These are phyloP conservation scores for Tribolium madens DNA, from an alignment of 1,140 invertebrate genomes.

Conservation along the genomic window DNA sequence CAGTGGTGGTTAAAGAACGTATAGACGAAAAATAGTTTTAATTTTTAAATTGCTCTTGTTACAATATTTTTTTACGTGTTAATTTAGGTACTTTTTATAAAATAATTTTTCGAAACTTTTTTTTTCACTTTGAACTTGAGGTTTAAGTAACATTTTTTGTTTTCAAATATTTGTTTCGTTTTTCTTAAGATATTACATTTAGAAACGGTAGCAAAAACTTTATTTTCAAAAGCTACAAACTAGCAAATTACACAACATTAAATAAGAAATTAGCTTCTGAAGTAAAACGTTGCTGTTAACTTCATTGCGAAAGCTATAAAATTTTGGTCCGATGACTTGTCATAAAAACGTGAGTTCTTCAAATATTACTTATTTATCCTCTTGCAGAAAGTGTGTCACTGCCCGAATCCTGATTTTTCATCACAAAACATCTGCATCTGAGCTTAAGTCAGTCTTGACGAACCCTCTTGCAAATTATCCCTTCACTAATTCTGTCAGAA, in stretches of 20 bases:
- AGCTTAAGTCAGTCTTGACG: background rate
- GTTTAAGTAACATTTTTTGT: no score
- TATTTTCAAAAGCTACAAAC: background rate
- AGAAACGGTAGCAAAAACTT: no score
- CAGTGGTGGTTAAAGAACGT: no score
- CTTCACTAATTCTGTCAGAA: background rate
- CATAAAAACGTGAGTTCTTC: conserved; percentile 12
- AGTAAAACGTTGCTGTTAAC: background rate
- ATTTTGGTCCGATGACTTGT: background rate
- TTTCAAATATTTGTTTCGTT: no score
- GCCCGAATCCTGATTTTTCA: background rate
- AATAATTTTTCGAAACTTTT: no score
- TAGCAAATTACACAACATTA: background rate
- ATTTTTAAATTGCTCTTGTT: no score
- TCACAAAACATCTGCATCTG: background rate
- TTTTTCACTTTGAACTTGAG: no score
- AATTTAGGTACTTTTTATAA: no score
- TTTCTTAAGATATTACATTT: no score
- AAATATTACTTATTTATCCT: conserved; percentile 7
- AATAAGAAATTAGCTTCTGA: background rate
- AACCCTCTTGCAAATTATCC: conserved; percentile 15
- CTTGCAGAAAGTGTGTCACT: background rate
- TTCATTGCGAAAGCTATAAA: no score
- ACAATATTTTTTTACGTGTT: no score
- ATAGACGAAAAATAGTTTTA: no score